Evolutionary conservation across 2,113 vertebrate species (phyloP).

Genomic region (Crotalus horridus): DNA sequence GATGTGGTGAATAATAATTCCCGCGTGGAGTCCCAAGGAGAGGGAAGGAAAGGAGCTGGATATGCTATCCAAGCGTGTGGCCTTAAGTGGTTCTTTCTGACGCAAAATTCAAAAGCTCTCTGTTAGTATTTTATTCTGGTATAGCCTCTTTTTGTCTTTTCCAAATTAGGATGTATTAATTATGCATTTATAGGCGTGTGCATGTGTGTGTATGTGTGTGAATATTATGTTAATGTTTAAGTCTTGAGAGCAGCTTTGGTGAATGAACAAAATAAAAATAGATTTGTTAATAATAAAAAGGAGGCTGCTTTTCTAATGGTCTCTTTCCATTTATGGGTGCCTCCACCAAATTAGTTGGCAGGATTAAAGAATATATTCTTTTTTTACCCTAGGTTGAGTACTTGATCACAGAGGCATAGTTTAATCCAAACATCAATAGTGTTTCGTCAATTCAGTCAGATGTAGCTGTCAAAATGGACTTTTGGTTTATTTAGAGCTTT

Average conservation of each 20-base stretch:
- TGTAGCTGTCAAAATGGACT: constrained; percentile 80
- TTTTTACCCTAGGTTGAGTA: constrained; percentile 92
- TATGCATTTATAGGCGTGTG: constrained; percentile 63
- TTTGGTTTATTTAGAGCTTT: constrained; percentile 81
- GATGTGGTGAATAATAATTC: not conserved
- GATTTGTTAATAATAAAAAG: constrained; percentile 74
- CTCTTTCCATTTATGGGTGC: constrained; percentile 64
- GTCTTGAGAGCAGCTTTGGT: constrained; percentile 64
- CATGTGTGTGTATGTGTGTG: constrained; percentile 58
- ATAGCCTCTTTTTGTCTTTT: constrained; percentile 59
- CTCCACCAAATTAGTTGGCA: constrained; percentile 81
- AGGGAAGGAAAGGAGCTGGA: not conserved
- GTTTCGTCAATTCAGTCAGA: constrained; percentile 84
- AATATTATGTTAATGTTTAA: constrained; percentile 67
- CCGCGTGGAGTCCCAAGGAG: not conserved
- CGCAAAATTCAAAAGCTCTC: not conserved
- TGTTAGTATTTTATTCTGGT: constrained; percentile 50
- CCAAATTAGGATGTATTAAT: constrained; percentile 66
- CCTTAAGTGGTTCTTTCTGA: not conserved
- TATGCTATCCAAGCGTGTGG: not conserved
- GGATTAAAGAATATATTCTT: constrained; percentile 92
- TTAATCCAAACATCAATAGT: constrained; percentile 95
- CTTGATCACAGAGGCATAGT: constrained; percentile 93
- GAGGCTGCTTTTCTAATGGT: constrained; percentile 66
- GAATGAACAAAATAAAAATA: constrained; percentile 81